phyloP scores from a whole-genome alignment of 2,113 vertebrate genomes.

The Heterochromis multidens region DNA sequence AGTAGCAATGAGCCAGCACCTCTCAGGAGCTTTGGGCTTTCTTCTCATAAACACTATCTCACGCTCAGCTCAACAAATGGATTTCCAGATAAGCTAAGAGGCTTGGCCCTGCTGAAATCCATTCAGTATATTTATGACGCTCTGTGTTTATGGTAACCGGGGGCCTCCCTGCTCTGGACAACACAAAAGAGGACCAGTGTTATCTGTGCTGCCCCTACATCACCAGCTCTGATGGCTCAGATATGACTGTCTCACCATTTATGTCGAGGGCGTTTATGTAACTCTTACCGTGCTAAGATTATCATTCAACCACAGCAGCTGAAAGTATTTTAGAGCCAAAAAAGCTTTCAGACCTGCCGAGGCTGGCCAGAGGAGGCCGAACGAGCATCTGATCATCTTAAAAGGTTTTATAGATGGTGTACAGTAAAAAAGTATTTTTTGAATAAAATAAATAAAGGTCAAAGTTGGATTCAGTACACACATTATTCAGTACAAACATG shows the following conservation, averaged over 20 bases:
- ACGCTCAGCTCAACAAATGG: neutral
- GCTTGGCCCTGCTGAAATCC: slow-evolving; percentile 5
- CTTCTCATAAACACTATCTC: slow-evolving; percentile 33
- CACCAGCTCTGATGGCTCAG: neutral
- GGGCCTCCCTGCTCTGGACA: neutral
- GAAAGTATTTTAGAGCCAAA: slow-evolving; percentile 36
- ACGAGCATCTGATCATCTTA: slow-evolving; percentile 14
- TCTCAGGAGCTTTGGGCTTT: slow-evolving; percentile 13
- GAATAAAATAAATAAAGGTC: neutral
- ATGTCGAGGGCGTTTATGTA: neutral
- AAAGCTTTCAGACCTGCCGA: slow-evolving; percentile 50
- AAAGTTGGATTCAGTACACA: neutral
- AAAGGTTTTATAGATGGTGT: neutral
- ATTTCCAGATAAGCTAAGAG: slow-evolving; percentile 28
- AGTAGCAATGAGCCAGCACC: neutral
- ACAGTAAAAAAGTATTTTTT: neutral
- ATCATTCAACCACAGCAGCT: slow-evolving; percentile 36
- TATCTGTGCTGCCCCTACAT: neutral
- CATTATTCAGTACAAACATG: no score
- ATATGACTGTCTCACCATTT: neutral
- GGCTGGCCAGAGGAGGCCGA: neutral
- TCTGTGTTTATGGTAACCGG: neutral
- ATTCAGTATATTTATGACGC: slow-evolving; percentile 9
- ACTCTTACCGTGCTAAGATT: slow-evolving; percentile 17
- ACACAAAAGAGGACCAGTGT: neutral